Evolutionary conservation across 2,113 vertebrate species (phyloP).

Genomic region (Saguinus imperator): DNA sequence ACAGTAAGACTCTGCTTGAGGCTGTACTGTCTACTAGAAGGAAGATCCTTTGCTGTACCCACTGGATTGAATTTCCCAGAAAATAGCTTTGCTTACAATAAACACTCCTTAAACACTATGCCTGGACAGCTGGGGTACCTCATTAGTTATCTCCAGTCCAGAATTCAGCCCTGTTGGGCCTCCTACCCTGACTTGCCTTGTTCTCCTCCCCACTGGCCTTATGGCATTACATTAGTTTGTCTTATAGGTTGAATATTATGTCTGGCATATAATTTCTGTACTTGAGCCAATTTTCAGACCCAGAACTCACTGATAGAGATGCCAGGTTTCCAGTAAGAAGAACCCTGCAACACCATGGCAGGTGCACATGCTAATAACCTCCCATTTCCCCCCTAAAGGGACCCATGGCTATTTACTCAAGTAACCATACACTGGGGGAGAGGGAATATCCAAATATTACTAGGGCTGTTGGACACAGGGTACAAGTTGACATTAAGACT

Average conservation of each 20-base stretch:
- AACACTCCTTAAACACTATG: neutral
- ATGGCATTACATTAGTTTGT: conserved; percentile 27
- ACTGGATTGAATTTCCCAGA: neutral
- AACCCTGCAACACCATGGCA: neutral
- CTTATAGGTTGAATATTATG: neutral
- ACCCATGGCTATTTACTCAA: neutral
- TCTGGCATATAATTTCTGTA: neutral
- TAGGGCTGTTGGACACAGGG: neutral
- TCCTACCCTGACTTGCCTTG: neutral
- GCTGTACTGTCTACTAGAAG: neutral
- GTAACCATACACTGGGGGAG: neutral
- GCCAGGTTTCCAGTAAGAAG: neutral
- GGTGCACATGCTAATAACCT: neutral
- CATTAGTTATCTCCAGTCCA: neutral
- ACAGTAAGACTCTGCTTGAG: neutral
- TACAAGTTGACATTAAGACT: neutral
- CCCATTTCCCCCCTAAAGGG: neutral
- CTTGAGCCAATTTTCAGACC: conserved; percentile 9
- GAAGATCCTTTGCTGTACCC: neutral
- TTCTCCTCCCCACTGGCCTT: neutral
- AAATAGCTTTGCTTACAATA: neutral
- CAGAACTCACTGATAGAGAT: neutral
- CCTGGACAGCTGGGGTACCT: neutral
- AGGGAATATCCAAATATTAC: neutral
- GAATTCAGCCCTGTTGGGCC: neutral